These are phyloP conservation scores for Sarotherodon lohbergeri DNA, from an alignment of 2,113 vertebrate species.

Conservation along the genomic window DNA sequence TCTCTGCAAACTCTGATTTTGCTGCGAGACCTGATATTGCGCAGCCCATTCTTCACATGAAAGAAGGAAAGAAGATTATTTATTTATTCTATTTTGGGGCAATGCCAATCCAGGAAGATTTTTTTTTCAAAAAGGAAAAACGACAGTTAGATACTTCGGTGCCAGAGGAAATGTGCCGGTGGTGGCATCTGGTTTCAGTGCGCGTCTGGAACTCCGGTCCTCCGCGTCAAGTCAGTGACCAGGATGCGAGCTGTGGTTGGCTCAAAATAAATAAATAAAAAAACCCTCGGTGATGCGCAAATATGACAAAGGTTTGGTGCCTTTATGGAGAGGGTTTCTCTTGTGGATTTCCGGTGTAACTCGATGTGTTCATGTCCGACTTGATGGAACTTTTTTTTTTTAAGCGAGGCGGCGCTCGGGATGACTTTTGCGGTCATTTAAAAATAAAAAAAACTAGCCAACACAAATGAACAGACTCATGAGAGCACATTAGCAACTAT, in stretches of 20 bases:
- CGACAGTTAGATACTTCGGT: background rate
- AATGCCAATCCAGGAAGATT: background rate
- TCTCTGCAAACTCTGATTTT: slow-evolving; percentile 47
- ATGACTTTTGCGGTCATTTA: background rate
- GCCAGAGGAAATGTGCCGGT: background rate
- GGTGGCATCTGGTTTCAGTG: background rate
- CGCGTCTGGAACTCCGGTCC: background rate
- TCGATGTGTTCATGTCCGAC: rapidly evolving
- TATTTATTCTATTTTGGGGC: background rate
- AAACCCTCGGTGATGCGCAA: rapidly evolving
- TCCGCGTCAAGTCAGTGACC: background rate
- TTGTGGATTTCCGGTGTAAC: background rate
- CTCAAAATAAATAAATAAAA: slow-evolving; percentile 6
- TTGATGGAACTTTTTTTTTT: background rate
- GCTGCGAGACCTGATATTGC: slow-evolving; percentile 70
- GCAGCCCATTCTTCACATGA: slow-evolving; percentile 70
- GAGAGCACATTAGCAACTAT: background rate
- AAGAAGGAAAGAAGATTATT: background rate
- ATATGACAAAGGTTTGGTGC: rapidly evolving
- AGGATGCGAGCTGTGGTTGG: background rate
- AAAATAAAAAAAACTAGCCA: background rate
- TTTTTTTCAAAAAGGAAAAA: background rate
- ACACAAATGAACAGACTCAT: background rate
- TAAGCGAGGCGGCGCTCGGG: background rate
- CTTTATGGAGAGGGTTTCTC: background rate